Evolutionary conservation across 2,888 invertebrate genomes (phyloP).

Genomic region (Acleris sparsana): DNA sequence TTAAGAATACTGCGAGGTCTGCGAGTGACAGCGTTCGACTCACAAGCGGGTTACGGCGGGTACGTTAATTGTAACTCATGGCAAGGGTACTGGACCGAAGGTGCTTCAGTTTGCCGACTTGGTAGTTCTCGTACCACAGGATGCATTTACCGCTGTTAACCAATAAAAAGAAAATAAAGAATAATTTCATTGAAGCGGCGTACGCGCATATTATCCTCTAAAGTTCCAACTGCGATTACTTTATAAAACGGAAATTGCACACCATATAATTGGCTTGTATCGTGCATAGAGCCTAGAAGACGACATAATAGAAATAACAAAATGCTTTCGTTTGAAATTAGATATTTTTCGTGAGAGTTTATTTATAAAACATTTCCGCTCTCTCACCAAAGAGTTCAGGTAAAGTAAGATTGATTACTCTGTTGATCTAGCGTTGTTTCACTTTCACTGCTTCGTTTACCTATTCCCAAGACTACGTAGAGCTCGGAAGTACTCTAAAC

Average conservation of each 20-base stretch:
- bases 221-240: background rate
- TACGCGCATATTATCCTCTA: slow-evolving; percentile 4
- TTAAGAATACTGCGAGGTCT: no score
- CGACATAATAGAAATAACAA: background rate
- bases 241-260: background rate
- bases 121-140: slow-evolving; percentile 4
- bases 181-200: slow-evolving; percentile 5
- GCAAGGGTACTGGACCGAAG: no score
- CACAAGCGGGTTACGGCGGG: no score
- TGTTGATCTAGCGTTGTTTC: no score
- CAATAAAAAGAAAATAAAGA: slow-evolving; percentile 21
- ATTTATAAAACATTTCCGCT: background rate
- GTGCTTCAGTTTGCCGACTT: background rate
- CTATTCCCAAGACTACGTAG: no score
- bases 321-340: no score
- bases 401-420: background rate
- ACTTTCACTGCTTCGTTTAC: no score
- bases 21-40: no score
- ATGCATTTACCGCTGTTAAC: slow-evolving; percentile 2
- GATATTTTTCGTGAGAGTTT: background rate
- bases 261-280: background rate
- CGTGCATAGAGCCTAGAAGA: no score
- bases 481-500: no score
- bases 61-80: no score
- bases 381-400: background rate